Evolutionary conservation across 1,140 invertebrate genomes (phyloP).

Genomic region (Drosophila kanapiae): DNA sequence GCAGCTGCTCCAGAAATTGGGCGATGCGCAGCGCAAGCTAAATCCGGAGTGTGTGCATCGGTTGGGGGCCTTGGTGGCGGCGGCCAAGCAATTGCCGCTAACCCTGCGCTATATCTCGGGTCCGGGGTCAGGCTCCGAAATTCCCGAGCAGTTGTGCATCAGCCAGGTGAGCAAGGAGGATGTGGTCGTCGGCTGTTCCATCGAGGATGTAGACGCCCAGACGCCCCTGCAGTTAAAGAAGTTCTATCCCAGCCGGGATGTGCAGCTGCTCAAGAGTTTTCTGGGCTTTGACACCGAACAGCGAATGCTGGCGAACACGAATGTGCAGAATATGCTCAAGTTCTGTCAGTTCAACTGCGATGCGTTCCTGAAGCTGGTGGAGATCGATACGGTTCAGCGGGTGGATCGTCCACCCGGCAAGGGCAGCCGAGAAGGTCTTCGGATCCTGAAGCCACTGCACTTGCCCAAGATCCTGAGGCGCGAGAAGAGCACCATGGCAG

Average conservation of each 20-base stretch:
- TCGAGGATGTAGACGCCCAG: slow-evolving; percentile 75
- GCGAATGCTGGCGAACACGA: slow-evolving; percentile 87
- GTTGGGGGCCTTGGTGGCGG: slow-evolving; percentile 66
- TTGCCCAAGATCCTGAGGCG: slow-evolving; percentile 86
- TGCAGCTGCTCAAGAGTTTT: slow-evolving; percentile 86
- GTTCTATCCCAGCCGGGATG: slow-evolving; percentile 86
- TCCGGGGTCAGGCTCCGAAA: slow-evolving; percentile 45
- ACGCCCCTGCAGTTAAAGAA: slow-evolving; percentile 72
- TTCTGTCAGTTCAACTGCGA: slow-evolving; percentile 88
- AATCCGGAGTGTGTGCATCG: slow-evolving; percentile 85
- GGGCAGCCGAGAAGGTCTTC: slow-evolving; percentile 85
- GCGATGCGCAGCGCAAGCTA: slow-evolving; percentile 69
- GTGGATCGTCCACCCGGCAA: slow-evolving; percentile 86
- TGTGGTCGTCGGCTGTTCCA: slow-evolving; percentile 79
- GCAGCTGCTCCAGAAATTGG: slow-evolving; percentile 75
- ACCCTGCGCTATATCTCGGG: slow-evolving; percentile 81
- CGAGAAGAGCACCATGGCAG: slow-evolving; percentile 86
- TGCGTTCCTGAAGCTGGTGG: slow-evolving; percentile 75
- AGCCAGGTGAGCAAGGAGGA: slow-evolving; percentile 77
- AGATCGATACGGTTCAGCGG: slow-evolving; percentile 85
- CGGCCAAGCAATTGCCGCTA: slow-evolving; percentile 71
- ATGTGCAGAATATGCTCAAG: slow-evolving; percentile 88
- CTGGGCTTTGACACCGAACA: slow-evolving; percentile 87
- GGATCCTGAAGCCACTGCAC: slow-evolving; percentile 86
- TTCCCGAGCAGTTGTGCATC: slow-evolving; percentile 80